A percentile compares a stretch with the other conserved stretches of the same genome.
These are phyloP conservation scores for Eulithis testata DNA, from an alignment of 2,888 invertebrate species.

Conservation along the genomic window DNA sequence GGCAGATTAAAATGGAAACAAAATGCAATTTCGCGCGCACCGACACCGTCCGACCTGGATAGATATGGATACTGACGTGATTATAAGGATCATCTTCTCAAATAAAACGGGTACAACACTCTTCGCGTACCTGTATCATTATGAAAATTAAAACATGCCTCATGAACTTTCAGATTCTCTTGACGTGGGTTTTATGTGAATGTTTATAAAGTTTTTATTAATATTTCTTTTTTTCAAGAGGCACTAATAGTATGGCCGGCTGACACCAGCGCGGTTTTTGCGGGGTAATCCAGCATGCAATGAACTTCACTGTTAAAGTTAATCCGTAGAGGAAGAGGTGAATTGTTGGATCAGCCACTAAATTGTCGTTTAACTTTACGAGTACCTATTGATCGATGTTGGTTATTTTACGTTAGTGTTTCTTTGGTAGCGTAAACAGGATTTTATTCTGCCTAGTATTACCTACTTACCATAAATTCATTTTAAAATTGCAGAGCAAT, in stretches of 20 bases:
- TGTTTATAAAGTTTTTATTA: slow-evolving; percentile 4
- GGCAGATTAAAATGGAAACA: slow-evolving; percentile 71
- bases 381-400: neutral
- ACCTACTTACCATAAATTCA: too few species aligned
- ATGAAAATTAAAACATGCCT: slow-evolving; percentile 24
- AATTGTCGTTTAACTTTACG: slow-evolving; percentile 18
- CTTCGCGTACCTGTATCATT: slow-evolving; percentile 23
- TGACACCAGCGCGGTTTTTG: slow-evolving; percentile 42
- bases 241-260: slow-evolving; percentile 9
- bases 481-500: neutral
- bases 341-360: slow-evolving; percentile 28
- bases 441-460: too few species aligned
- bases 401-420: neutral
- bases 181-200: slow-evolving; percentile 27
- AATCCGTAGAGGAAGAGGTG: slow-evolving; percentile 24
- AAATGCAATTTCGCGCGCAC: slow-evolving; percentile 72
- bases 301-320: slow-evolving; percentile 45
- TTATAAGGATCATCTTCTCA: slow-evolving; percentile 42
- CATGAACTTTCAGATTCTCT: slow-evolving; percentile 15
- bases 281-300: slow-evolving; percentile 58
- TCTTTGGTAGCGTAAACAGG: too few species aligned
- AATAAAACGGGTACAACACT: slow-evolving; percentile 20
- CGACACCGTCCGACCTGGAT: slow-evolving; percentile 51
- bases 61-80: slow-evolving; percentile 52
- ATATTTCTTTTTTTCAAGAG: slow-evolving; percentile 7